A percentile compares a stretch with the other conserved stretches of the same genome.
phyloP scores from a whole-genome alignment of 2,888 invertebrate species.

The Caenorhabditis wallacei region DNA sequence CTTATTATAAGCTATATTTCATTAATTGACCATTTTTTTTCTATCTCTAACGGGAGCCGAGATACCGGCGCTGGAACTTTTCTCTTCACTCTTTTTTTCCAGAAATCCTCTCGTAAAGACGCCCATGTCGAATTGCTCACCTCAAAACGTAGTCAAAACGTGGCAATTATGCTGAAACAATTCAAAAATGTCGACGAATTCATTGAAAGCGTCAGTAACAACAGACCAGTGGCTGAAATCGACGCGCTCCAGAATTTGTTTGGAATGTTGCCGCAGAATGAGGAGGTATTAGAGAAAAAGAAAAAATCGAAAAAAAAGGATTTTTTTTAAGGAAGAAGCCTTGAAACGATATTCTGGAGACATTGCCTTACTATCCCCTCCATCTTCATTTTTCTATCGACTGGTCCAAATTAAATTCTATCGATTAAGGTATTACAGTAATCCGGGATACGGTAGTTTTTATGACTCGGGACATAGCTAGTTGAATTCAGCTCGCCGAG shows the following conservation, averaged over 20 bases:
- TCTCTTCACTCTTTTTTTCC: neutral
- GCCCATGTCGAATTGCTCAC: conserved; percentile 69
- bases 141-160: conserved; percentile 71
- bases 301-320: neutral
- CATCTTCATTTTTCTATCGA: conserved; percentile 69
- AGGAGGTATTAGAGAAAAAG: conserved; percentile 53
- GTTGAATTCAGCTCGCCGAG: neutral
- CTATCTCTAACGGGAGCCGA: too few species aligned
- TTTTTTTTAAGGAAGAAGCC: conserved; percentile 69
- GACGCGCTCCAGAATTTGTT: conserved; percentile 66
- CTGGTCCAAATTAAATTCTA: conserved; percentile 69
- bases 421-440: conserved; percentile 70
- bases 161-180: conserved; percentile 73
- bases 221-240: conserved; percentile 52
- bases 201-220: conserved; percentile 28
- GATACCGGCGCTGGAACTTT: too few species aligned
- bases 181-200: conserved; percentile 71
- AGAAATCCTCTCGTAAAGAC: conserved; percentile 57
- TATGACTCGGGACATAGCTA: too few species aligned
- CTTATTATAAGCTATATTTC: too few species aligned
- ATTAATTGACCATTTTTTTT: too few species aligned
- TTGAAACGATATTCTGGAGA: conserved; percentile 72
- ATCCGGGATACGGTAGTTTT: too few species aligned
- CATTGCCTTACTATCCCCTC: conserved; percentile 60
- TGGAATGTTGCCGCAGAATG: conserved; percentile 65